phyloP scores from a whole-genome alignment of 30 jellyfish, hydroid and myxozoan species.

The Sanderia malayensis region DNA sequence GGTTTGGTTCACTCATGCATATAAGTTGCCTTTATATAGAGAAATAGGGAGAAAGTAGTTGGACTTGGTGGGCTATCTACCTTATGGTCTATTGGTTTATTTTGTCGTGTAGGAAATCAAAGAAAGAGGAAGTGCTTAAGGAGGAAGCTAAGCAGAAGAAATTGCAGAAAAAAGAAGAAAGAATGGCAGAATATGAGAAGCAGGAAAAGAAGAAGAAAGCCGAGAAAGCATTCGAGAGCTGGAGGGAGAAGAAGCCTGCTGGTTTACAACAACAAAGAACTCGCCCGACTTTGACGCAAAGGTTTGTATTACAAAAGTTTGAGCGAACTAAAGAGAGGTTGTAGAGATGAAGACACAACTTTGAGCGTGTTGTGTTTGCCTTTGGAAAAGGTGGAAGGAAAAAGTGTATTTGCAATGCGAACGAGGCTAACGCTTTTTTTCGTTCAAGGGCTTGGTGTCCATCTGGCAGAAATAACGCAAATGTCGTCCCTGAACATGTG shows the following conservation, averaged over 20 bases:
- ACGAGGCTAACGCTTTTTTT: too few species aligned
- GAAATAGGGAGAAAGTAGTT: too few species aligned
- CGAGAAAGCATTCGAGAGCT: slow-evolving; percentile 49
- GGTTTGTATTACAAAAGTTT: too few species aligned
- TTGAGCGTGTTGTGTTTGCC: too few species aligned
- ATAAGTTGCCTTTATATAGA: too few species aligned
- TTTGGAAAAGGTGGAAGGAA: not conserved
- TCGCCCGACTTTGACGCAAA: slow-evolving; percentile 44
- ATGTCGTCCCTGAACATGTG: slow-evolving; percentile 60
- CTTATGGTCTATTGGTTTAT: too few species aligned
- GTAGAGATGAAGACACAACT: too few species aligned
- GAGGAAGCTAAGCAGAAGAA: slow-evolving; percentile 52
- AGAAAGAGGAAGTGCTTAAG: slow-evolving; percentile 53
- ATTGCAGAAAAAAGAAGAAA: slow-evolving; percentile 40
- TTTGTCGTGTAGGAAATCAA: slow-evolving; percentile 54
- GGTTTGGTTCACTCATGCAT: too few species aligned
- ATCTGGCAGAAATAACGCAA: slow-evolving; percentile 53
- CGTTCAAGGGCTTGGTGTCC: slow-evolving; percentile 90
- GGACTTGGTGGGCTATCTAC: too few species aligned
- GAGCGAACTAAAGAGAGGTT: too few species aligned
- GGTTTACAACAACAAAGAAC: slow-evolving; percentile 15
- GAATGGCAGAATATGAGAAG: slow-evolving; percentile 45
- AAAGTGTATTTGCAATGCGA: not conserved
- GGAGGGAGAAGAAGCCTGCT: slow-evolving; percentile 71
- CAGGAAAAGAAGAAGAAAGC: slow-evolving; percentile 70